Conservation (phyloP, 2,113 vertebrate species). For the Columba janthina region DNA sequence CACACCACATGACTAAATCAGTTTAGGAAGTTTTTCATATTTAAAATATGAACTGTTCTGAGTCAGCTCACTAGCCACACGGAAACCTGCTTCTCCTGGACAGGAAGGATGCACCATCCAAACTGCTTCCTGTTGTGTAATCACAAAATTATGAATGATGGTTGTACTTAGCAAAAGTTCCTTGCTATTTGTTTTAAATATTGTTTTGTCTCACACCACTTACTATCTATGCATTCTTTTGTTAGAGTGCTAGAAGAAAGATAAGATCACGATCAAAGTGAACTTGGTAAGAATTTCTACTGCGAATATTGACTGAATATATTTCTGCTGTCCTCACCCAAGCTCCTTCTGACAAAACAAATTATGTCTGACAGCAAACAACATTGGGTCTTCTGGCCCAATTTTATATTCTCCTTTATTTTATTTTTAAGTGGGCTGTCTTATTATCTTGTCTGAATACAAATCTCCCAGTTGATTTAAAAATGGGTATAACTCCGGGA, state of each 20-base stretch:
- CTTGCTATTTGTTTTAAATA: not conserved
- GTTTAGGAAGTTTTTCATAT: not conserved
- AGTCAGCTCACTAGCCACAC: not conserved
- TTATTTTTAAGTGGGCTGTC: not conserved
- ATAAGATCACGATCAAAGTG: not conserved
- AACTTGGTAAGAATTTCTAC: not conserved
- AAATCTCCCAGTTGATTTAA: not conserved
- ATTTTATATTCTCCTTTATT: constrained; percentile 7
- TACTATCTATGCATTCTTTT: not conserved
- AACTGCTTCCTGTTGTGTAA: not conserved
- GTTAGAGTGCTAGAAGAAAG: not conserved
- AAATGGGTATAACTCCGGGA: not conserved
- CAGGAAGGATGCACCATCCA: not conserved
- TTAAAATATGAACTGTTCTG: not conserved
- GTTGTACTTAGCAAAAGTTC: not conserved
- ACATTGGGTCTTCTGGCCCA: not conserved
- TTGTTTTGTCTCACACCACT: not conserved
- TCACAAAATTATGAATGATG: not conserved
- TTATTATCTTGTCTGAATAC: not conserved
- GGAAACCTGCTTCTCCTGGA: not conserved
- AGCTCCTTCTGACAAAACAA: not conserved
- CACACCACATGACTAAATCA: not conserved
- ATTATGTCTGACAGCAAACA: not conserved
- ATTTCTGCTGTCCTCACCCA: not conserved
- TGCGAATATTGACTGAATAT: not conserved